Conservation (phyloP, 2,797 vertebrate genomes). For the Helicolenus hilgendorfi region DNA sequence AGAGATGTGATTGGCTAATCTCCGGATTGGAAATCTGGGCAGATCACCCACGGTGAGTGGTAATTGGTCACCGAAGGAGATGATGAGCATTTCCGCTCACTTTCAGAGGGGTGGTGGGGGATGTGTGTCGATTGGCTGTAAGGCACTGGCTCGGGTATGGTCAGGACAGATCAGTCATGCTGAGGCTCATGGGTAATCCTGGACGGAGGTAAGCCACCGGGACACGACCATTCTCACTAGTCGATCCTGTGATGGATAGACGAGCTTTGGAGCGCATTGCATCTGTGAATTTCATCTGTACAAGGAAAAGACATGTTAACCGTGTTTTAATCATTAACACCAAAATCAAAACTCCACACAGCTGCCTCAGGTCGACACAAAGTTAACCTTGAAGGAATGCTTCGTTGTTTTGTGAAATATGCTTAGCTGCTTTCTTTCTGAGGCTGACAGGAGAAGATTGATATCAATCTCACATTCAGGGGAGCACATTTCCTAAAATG, state of each 20-base stretch:
- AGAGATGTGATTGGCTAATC: slow-evolving; percentile 49
- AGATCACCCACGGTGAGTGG: not conserved
- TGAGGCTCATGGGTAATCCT: slow-evolving; percentile 99
- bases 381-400: not conserved
- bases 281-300: slow-evolving; percentile 97
- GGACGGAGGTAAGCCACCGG: slow-evolving; percentile 98
- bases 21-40: slow-evolving; percentile 28
- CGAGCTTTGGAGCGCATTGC: slow-evolving; percentile 97
- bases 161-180: slow-evolving; percentile 93
- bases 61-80: slow-evolving; percentile 38
- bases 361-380: not conserved
- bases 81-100: slow-evolving; percentile 47
- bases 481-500: not conserved
- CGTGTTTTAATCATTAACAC: not conserved
- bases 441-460: not conserved
- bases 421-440: not conserved
- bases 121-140: slow-evolving; percentile 77
- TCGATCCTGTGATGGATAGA: slow-evolving; percentile 98
- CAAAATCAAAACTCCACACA: not conserved
- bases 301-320: slow-evolving; percentile 48
- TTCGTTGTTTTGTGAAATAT: not conserved
- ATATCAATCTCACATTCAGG: not conserved
- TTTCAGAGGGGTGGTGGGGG: slow-evolving; percentile 31
- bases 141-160: slow-evolving; percentile 85
- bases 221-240: slow-evolving; percentile 97